A percentile compares a stretch with the other conserved stretches of the same genome.
These are phyloP conservation scores for Bicyclus anynana DNA, from an alignment of 1,140 invertebrate genomes.

Conservation along the genomic window DNA sequence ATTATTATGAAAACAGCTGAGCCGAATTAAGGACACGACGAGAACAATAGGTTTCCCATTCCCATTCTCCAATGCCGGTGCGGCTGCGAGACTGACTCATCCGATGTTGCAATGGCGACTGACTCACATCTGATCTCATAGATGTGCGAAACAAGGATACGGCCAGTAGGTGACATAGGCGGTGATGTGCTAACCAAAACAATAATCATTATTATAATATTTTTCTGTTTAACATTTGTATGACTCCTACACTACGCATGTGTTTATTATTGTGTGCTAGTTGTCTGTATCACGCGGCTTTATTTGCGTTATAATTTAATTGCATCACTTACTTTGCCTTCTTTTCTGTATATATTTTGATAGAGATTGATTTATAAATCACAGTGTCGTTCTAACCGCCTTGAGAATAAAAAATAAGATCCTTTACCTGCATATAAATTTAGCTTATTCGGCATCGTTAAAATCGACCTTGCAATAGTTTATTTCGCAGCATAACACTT, in stretches of 20 bases:
- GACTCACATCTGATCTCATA: slow-evolving; percentile 50
- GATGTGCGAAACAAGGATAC: slow-evolving; percentile 39
- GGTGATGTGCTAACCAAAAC: not conserved
- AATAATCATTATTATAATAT: not conserved
- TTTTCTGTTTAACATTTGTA: not conserved
- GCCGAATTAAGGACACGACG: slow-evolving; percentile 49
- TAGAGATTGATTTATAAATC: no score
- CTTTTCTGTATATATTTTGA: no score
- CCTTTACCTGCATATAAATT: no score
- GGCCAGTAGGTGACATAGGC: slow-evolving; percentile 4
- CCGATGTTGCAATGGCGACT: slow-evolving; percentile 35
- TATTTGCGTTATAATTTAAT: no score
- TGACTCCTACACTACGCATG: not conserved
- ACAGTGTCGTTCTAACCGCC: no score
- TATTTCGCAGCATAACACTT: no score
- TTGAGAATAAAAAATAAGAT: no score
- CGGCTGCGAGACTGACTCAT: slow-evolving; percentile 42
- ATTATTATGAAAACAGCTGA: slow-evolving; percentile 44
- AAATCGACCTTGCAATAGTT: no score
- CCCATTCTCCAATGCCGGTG: slow-evolving; percentile 50
- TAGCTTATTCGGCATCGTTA: no score
- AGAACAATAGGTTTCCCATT: slow-evolving; percentile 67
- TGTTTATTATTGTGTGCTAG: not conserved
- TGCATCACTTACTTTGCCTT: no score
- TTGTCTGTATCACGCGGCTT: no score